Base-by-base conservation (phyloP, 2,797 vertebrate genomes). In the Nyctibius grandis region DNA sequence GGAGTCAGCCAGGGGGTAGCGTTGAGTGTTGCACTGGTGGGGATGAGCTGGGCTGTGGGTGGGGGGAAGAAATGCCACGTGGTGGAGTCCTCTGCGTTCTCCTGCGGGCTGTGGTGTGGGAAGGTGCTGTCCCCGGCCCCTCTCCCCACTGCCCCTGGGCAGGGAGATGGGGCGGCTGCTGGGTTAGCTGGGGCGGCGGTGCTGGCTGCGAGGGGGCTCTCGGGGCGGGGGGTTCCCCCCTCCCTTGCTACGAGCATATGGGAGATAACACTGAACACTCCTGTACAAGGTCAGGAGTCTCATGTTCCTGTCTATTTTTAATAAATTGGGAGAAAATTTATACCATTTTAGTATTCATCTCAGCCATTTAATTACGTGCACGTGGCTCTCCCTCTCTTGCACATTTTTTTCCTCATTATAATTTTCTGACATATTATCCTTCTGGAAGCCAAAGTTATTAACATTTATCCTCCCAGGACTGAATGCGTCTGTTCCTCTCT, bases 371-470 rank as follows among this genome's bases (percentile, higher is more conserved):
- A 48, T 16, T 47, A 47, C 5, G 31, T 78, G 31, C 34, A 15
- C 1, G 2, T 78, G 51, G 7, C 40, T 93, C 48, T 85, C 6
- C 36, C 31, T 10, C n/a, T 84, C 69, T 87, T 72, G n/a, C 53
- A 70, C 0, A 0, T 12, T 79, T 65, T 67, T 69, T 13, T 0
- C 0, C 54, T 78, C 54, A 70, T 77, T 81, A 59, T 59, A 81
- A 60, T 84, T 89, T 91, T 84, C 69, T 92, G 64, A 54, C 74
- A 48, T 78, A n/a, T 31, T 92, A 53, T 69, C 12, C 33, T 92
- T 48, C 65, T 89, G 77, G 77, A 91, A 89, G 57, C 56, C 59
- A 26, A 56, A 70, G 48, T 78, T 85, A 84, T 82, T 89, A 72
- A 44, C 6, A 2, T 81, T 70, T 75, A 53, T 87, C 51, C 85